These are phyloP conservation scores for Octopus sinensis DNA, from an alignment of 1,140 invertebrate genomes.

Conservation along the genomic window DNA sequence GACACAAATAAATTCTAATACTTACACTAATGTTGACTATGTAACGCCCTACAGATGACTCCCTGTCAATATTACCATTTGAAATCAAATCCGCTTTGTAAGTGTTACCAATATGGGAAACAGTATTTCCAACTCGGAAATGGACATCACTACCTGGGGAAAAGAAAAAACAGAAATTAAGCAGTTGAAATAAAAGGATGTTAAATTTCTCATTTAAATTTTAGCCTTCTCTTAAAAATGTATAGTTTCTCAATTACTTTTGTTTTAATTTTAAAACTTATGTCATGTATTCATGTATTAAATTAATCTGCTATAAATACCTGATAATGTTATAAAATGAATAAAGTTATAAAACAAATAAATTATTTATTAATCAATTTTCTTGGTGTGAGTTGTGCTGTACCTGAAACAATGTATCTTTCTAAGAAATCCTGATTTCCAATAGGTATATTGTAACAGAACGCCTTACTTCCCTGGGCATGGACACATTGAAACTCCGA, in stretches of 20 bases:
- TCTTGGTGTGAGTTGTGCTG: too few species aligned
- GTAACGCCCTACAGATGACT: neutral
- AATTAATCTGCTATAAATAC: neutral
- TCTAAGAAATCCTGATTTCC: too few species aligned
- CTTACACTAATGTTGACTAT: neutral
- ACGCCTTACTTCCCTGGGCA: too few species aligned
- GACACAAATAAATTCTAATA: neutral
- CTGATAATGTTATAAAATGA: neutral
- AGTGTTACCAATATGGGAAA: neutral
- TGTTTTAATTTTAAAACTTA: neutral
- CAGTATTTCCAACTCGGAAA: neutral
- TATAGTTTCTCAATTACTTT: too few species aligned
- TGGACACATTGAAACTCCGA: too few species aligned
- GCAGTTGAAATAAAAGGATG: neutral
- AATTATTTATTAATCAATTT: neutral
- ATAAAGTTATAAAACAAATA: neutral
- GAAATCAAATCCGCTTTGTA: neutral
- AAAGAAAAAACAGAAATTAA: neutral
- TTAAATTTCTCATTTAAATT: neutral
- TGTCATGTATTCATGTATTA: neutral
- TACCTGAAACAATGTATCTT: too few species aligned
- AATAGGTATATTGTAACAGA: too few species aligned
- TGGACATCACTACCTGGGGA: neutral
- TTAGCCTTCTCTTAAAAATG: too few species aligned
- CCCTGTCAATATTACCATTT: neutral